phyloP scores from a whole-genome alignment of 2,888 invertebrate species.

The Chrysolina haemoptera region DNA sequence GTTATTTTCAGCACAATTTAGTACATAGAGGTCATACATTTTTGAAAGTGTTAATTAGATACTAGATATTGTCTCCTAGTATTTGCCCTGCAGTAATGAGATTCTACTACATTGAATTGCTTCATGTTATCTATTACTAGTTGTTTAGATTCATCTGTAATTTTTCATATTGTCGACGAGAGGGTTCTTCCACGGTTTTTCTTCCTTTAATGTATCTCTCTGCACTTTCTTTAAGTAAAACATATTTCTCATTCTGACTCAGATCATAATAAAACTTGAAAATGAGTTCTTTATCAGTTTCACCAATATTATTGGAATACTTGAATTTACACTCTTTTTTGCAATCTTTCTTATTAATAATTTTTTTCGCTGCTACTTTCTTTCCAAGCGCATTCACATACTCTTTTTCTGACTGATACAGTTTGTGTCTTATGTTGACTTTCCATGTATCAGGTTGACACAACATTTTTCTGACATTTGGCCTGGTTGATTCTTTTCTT shows the following conservation, averaged over 20 bases:
- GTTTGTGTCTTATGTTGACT: constrained; percentile 21
- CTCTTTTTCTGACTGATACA: constrained; percentile 33
- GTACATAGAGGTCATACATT: constrained; percentile 41
- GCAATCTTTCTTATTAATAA: constrained; percentile 21
- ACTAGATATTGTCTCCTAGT: constrained; percentile 35
- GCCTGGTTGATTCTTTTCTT: constrained; percentile 6
- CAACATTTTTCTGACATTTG: constrained; percentile 21
- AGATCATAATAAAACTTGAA: constrained; percentile 34
- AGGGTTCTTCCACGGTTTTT: constrained; percentile 24
- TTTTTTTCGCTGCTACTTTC: constrained; percentile 16
- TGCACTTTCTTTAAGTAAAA: constrained; percentile 20
- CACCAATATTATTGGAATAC: constrained; percentile 26
- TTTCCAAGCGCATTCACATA: constrained; percentile 20
- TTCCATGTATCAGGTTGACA: constrained; percentile 29
- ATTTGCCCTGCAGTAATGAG: constrained; percentile 33
- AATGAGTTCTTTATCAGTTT: constrained; percentile 31
- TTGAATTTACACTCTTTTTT: constrained; percentile 16
- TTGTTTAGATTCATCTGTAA: constrained; percentile 29
- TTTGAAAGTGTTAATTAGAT: constrained; percentile 36
- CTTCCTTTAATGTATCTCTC: constrained; percentile 35
- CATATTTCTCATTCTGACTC: constrained; percentile 40
- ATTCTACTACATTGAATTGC: constrained; percentile 33
- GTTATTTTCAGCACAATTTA: constrained; percentile 34
- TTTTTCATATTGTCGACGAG: constrained; percentile 24
- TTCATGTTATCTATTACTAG: constrained; percentile 36